These are phyloP conservation scores for Myotis lucifugus DNA, from an alignment of 2,113 vertebrate species.

Conservation along the genomic window DNA sequence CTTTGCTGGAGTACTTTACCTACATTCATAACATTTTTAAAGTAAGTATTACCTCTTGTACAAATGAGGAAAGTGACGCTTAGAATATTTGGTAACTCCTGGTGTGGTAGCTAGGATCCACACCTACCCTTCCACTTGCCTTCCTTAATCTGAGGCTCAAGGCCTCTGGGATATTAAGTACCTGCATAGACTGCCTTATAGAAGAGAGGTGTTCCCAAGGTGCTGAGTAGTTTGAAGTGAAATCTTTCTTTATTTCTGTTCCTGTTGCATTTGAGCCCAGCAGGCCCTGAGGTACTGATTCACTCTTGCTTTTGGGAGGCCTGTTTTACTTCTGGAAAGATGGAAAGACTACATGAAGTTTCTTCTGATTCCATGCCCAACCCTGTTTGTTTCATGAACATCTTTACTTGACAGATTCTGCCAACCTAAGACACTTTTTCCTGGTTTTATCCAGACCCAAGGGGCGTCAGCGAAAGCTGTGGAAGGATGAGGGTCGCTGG, in stretches of 20 bases:
- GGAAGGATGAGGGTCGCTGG: constrained; percentile 99
- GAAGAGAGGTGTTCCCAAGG: background rate
- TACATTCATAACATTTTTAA: background rate
- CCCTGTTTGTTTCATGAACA: background rate
- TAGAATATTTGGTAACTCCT: background rate
- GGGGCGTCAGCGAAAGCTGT: constrained; percentile 94
- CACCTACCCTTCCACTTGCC: background rate
- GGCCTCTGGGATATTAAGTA: background rate
- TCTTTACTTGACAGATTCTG: constrained; percentile 2
- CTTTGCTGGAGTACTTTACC: background rate
- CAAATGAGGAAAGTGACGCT: constrained; percentile 19
- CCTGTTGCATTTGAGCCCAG: background rate
- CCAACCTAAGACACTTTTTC: constrained; percentile 10
- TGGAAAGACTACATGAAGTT: background rate
- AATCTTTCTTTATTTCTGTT: background rate
- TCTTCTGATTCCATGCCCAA: background rate
- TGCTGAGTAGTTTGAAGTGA: background rate
- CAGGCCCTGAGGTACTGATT: background rate
- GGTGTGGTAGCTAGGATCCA: background rate
- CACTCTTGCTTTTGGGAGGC: background rate
- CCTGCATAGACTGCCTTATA: background rate
- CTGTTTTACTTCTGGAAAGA: background rate
- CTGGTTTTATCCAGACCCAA: constrained; percentile 89
- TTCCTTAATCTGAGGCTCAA: background rate
- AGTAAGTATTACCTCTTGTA: background rate